phyloP scores from a whole-genome alignment of 1,140 invertebrate genomes.

The Theocolax elegans region DNA sequence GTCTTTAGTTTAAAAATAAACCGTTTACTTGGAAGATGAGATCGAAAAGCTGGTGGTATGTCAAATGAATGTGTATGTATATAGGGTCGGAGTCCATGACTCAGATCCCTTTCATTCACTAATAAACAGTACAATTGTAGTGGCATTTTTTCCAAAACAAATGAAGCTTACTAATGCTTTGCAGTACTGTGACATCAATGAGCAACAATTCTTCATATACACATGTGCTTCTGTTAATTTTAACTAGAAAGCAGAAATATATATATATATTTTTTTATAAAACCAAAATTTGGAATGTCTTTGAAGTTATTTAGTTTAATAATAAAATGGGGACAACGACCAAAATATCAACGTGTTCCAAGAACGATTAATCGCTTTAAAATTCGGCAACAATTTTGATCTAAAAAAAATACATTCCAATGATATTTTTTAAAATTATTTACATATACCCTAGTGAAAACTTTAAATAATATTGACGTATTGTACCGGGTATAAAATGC shows the following conservation, averaged over 20 bases:
- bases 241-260: no score
- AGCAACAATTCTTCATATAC: not conserved
- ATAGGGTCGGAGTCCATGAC: not conserved
- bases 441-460: no score
- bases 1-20: constrained; percentile 22
- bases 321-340: not conserved
- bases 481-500: no score
- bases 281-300: no score
- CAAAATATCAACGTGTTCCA: not conserved
- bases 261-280: no score
- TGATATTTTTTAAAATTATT: no score
- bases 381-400: no score
- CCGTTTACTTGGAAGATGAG: not conserved
- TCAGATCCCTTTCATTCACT: constrained; percentile 28
- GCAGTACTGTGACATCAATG: constrained; percentile 3
- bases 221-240: not conserved
- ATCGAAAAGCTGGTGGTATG: constrained; percentile 24
- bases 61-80: not conserved
- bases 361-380: not conserved
- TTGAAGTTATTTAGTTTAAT: no score
- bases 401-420: no score
- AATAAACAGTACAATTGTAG: constrained; percentile 27
- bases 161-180: not conserved
- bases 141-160: constrained; percentile 32
- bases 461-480: no score